Conservation (phyloP, 2,888 invertebrate species). For the Pterostichus madidus region DNA sequence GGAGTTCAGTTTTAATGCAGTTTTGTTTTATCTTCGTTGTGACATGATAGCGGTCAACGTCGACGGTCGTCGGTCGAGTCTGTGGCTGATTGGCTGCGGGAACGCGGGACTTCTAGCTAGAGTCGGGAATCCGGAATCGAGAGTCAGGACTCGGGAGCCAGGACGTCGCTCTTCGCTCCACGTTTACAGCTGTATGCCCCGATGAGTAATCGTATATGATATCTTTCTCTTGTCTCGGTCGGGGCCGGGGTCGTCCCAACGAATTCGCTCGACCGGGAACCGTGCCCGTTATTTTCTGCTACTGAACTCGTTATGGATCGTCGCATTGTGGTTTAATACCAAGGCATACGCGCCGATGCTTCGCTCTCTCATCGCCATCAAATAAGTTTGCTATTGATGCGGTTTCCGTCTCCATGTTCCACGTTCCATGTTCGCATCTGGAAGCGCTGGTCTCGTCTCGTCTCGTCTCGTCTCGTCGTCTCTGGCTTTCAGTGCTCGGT, state of each 20-base stretch:
- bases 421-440: constrained; percentile 11
- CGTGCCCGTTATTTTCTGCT: constrained; percentile 64
- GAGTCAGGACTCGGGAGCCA: background rate
- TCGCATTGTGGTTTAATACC: constrained; percentile 65
- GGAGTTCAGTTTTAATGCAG: constrained; percentile 57
- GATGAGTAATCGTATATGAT: constrained; percentile 66
- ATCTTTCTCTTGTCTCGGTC: constrained; percentile 59
- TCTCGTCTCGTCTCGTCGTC: background rate
- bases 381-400: constrained; percentile 65
- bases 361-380: constrained; percentile 59
- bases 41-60: constrained; percentile 53
- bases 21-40: constrained; percentile 60
- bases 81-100: constrained; percentile 60
- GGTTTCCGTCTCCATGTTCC: constrained; percentile 44
- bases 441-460: background rate
- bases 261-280: constrained; percentile 50
- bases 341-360: constrained; percentile 63
- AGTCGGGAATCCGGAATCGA: background rate
- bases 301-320: constrained; percentile 56
- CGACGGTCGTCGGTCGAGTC: constrained; percentile 25
- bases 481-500: too few relatives aligned
- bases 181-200: constrained; percentile 66
- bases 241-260: constrained; percentile 10
- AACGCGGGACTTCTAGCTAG: constrained; percentile 34
- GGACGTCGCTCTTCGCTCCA: constrained; percentile 15